Percentiles rank a stretch among this genome's conserved stretches.
Evolutionary conservation across 1,140 invertebrate species (phyloP).

Genomic region (Drosophila mojavensis): DNA sequence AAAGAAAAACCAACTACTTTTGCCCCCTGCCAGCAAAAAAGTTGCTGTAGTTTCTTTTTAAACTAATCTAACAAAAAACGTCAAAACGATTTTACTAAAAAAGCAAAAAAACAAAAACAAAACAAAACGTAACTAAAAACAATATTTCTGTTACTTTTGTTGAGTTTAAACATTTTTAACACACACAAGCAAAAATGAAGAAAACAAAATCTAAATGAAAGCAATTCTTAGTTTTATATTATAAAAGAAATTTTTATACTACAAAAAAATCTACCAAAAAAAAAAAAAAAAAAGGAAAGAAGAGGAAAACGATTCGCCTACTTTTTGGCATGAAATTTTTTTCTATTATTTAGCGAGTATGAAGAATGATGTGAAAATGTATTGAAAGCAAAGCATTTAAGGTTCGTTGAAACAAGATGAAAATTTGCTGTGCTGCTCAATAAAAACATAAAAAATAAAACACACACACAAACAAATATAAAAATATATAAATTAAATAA

Average conservation of each 20-base stretch:
- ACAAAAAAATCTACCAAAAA: constrained; percentile 52
- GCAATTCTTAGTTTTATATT: constrained; percentile 68
- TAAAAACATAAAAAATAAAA: constrained; percentile 50
- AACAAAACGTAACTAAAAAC: constrained; percentile 51
- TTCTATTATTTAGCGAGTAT: constrained; percentile 22
- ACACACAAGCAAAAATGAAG: constrained; percentile 13
- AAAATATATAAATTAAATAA: constrained; percentile 15
- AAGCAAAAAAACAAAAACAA: constrained; percentile 7
- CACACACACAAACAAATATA: constrained; percentile 32
- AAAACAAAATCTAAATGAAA: constrained; percentile 33
- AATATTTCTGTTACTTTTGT: constrained; percentile 73
- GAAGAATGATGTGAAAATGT: constrained; percentile 23
- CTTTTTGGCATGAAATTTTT: constrained; percentile 8
- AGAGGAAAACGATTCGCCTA: neutral
- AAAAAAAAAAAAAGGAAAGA: constrained; percentile 18
- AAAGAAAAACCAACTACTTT: constrained; percentile 16
- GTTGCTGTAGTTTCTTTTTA: constrained; percentile 19
- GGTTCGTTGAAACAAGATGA: constrained; percentile 68
- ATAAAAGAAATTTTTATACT: constrained; percentile 55
- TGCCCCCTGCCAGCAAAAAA: constrained; percentile 14
- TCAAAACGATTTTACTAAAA: constrained; percentile 35
- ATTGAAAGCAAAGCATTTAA: constrained; percentile 73
- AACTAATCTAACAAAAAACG: constrained; percentile 17
- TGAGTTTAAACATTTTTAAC: constrained; percentile 64
- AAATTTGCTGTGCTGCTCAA: constrained; percentile 83